These are phyloP conservation scores for Sapajus apella DNA, from an alignment of 2,113 vertebrate genomes.

Conservation along the genomic window DNA sequence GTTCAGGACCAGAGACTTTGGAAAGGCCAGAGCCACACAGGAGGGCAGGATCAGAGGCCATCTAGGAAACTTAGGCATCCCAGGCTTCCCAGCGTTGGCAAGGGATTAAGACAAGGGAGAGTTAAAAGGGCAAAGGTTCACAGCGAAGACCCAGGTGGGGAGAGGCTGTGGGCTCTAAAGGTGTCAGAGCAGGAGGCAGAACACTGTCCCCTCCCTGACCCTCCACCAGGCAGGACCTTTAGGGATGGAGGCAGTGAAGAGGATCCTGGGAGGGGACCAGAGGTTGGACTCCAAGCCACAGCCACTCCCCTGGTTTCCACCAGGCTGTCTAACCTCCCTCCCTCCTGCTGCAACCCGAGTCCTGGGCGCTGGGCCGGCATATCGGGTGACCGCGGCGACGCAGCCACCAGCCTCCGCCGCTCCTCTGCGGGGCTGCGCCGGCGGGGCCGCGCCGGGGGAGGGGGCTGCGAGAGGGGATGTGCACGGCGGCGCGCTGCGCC, in stretches of 20 bases:
- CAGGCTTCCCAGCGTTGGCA: background rate
- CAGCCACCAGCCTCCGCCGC: constrained; percentile 77
- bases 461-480: constrained; percentile 55
- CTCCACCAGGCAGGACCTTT: background rate
- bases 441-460: constrained; percentile 70
- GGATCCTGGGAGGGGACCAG: background rate
- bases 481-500: constrained; percentile 74
- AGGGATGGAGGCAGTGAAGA: background rate
- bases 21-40: constrained; percentile 47
- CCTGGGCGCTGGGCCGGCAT: constrained; percentile 66
- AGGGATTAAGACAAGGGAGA: background rate
- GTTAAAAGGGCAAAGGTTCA: background rate
- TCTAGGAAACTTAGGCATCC: background rate
- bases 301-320: constrained; percentile 54
- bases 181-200: background rate
- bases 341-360: constrained; percentile 74
- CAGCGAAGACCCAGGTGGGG: background rate
- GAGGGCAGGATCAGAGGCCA: background rate
- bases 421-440: constrained; percentile 59
- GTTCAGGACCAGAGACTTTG: constrained; percentile 46
- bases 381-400: constrained; percentile 73
- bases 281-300: background rate
- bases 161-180: background rate
- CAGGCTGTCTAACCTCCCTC: constrained; percentile 54
- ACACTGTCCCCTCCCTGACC: background rate